Conservation (phyloP, 2,113 vertebrate species). For the Cyphomyrus plagiostoma region DNA sequence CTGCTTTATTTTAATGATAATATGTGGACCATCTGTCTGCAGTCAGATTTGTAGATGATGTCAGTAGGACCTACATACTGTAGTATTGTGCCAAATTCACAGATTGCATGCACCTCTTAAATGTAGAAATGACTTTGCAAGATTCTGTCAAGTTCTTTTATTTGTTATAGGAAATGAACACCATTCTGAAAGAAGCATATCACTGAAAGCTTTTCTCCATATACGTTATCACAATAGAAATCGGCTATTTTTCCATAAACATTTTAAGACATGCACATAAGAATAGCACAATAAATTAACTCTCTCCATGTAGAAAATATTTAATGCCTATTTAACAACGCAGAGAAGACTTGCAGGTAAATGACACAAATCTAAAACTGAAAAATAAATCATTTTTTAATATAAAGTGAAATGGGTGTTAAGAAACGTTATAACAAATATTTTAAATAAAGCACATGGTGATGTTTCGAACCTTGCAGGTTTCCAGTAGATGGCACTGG, state of each 20-base stretch:
- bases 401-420: constrained; percentile 14
- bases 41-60: background rate
- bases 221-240: constrained; percentile 21
- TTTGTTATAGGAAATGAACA: constrained; percentile 19
- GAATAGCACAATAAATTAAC: constrained; percentile 21
- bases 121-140: background rate
- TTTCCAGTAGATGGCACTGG: constrained; percentile 18
- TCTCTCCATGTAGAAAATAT: constrained; percentile 17
- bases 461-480: background rate
- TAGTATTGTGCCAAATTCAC: background rate
- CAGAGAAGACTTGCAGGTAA: constrained; percentile 5
- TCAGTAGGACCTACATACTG: background rate
- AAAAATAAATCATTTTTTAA: constrained; percentile 16
- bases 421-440: background rate
- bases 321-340: constrained; percentile 8
- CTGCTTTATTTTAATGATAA: background rate
- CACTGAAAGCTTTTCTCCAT: constrained; percentile 4
- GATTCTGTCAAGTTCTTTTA: background rate
- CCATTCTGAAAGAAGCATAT: background rate
- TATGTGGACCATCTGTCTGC: background rate
- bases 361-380: background rate
- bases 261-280: constrained; percentile 24
- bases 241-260: background rate
- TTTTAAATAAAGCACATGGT: background rate
- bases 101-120: background rate